These are phyloP conservation scores for Morpho deidamia DNA, from an alignment of 2,888 invertebrate species.

Conservation along the genomic window DNA sequence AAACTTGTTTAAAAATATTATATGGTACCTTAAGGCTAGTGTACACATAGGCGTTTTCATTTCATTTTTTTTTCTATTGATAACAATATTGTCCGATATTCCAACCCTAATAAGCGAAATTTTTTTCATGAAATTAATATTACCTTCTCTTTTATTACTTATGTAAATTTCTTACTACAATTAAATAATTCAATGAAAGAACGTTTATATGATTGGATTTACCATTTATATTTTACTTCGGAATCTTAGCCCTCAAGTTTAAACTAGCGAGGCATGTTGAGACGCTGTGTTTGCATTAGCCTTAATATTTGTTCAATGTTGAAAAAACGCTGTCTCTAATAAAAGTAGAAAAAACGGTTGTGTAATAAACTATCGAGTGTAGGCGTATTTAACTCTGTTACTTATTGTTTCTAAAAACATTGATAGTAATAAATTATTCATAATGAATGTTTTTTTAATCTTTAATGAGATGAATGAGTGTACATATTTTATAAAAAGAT, in stretches of 20 bases:
- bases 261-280: too few species aligned
- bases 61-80: too few species aligned
- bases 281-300: neutral
- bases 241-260: too few species aligned
- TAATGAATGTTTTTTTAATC: conserved; percentile 17
- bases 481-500: too few species aligned
- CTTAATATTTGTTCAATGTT: neutral
- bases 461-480: conserved; percentile 3
- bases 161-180: too few species aligned
- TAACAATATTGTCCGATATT: too few species aligned
- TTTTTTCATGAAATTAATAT: too few species aligned
- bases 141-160: too few species aligned
- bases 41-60: neutral
- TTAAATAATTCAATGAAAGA: too few species aligned
- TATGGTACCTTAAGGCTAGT: conserved; percentile 1
- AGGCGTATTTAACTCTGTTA: conserved; percentile 64
- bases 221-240: too few species aligned
- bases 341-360: conserved; percentile 67
- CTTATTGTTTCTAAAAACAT: conserved; percentile 63
- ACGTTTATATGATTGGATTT: too few species aligned
- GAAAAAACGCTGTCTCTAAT: conserved; percentile 34
- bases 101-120: too few species aligned
- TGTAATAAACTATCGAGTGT: conserved; percentile 71
- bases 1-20: conserved; percentile 1
- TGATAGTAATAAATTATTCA: conserved; percentile 31